Percentiles rank a stretch among this genome's conserved stretches.
phyloP scores from a whole-genome alignment of 2,797 vertebrate genomes.

The Lepus townsendii region DNA sequence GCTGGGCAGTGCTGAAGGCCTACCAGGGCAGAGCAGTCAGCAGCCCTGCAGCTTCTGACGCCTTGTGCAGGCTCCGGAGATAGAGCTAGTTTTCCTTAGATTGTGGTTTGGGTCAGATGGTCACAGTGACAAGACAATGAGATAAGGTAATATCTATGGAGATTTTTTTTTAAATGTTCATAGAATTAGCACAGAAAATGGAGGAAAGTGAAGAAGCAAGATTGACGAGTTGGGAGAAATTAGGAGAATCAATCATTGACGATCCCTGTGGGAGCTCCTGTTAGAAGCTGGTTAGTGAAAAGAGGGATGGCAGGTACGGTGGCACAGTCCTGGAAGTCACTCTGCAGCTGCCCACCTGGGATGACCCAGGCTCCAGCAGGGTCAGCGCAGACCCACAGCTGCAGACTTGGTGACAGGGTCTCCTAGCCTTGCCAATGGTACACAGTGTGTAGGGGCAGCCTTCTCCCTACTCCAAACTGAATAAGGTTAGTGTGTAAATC shows the following conservation, averaged over 20 bases:
- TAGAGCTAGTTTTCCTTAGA: neutral
- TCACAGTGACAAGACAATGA: neutral
- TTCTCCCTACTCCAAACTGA: neutral
- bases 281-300: neutral
- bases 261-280: accelerated
- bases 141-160: neutral
- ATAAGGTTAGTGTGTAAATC: neutral
- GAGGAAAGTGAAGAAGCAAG: constrained; percentile 15
- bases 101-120: neutral
- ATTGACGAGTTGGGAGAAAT: neutral
- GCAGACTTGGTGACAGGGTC: too few relatives aligned
- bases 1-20: neutral
- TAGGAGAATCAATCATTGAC: neutral
- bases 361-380: neutral
- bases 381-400: too few relatives aligned
- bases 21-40: too few relatives aligned
- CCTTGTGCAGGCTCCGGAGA: neutral
- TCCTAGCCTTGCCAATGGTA: neutral
- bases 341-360: neutral
- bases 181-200: neutral
- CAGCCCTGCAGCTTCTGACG: neutral
- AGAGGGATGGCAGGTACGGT: too few relatives aligned
- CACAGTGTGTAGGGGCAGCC: neutral
- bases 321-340: neutral
- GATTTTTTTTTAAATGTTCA: neutral